These are phyloP conservation scores for Muricea muricata DNA, from an alignment of 92 coral and sea anemone species.

Conservation along the genomic window DNA sequence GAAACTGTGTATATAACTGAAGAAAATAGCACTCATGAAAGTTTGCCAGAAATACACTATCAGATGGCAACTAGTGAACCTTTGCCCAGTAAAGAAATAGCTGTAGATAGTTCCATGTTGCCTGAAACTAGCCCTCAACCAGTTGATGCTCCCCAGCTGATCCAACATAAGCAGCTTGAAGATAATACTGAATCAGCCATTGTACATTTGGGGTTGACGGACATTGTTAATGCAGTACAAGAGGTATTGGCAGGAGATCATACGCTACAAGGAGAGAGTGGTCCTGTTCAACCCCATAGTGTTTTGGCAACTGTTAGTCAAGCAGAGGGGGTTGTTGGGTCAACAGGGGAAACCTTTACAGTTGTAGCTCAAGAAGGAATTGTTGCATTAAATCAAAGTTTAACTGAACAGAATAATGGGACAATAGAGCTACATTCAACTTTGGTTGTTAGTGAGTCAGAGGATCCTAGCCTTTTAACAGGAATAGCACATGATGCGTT, in stretches of 20 bases:
- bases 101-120: neutral
- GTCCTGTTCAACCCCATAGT: neutral
- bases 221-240: conserved; percentile 23
- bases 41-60: neutral
- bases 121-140: neutral
- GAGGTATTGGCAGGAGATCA: conserved; percentile 8
- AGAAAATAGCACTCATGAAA: neutral
- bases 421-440: neutral
- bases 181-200: neutral
- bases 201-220: conserved; percentile 2
- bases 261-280: neutral
- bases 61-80: neutral
- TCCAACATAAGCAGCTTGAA: neutral
- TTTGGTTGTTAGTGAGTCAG: conserved; percentile 4
- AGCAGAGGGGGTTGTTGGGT: neutral
- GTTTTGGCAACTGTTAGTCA: neutral
- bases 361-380: neutral
- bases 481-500: neutral
- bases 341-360: neutral
- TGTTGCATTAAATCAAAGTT: neutral
- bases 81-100: neutral
- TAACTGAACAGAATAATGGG: neutral
- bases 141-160: neutral
- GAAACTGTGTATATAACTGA: neutral
- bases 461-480: neutral